Base-by-base conservation (phyloP, 2,888 invertebrate species). In the Spilarctia lutea region DNA sequence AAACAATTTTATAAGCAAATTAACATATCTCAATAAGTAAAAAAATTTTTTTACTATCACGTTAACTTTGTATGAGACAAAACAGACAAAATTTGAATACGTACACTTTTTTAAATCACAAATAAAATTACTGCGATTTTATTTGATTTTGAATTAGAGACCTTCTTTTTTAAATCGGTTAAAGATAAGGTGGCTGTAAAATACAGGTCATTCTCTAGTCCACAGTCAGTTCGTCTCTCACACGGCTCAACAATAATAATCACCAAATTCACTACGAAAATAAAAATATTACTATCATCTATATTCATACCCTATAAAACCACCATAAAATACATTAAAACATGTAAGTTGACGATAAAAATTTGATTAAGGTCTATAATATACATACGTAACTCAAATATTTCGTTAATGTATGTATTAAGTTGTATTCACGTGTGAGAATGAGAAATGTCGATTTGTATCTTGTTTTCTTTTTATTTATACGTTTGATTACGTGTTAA, bases 401-500 rank as follows among this genome's bases (percentile, higher is more conserved):
- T 76, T 48, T 74, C 65, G n/a, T 63, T 65, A 48, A 24, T 56
- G 13, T 27, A 39, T 65, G 68, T 79, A 81, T 80, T 76, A 75
- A 81, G 79, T 72, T 69, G 76, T 81, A 75, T 79, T 35, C 74
- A 33, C 69, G 65, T 79, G 81, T 82, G 83, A 81, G 83, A 84
- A 83, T 77, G 65, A 71, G 74, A 78, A 76, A 71, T 27, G 33
- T 7, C 42, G 72, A 68, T 75, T 48, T 70, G 73, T 52, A 30
- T 63, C 52, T 24, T 56, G 52, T 18, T 18, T 63, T 63, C 13
- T 63, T 30, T 30, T 18, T 77, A 77, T 80, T 83, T 79, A 80
- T 80, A 72, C 68, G 27, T 56, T 74, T 80, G 79, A 82, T 84
- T 84, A 83, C 73, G 82, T 85, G 84, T 83, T 85, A 83, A 86